Evolutionary conservation across 2,113 vertebrate genomes (phyloP).

Genomic region (Enhydra lutris): DNA sequence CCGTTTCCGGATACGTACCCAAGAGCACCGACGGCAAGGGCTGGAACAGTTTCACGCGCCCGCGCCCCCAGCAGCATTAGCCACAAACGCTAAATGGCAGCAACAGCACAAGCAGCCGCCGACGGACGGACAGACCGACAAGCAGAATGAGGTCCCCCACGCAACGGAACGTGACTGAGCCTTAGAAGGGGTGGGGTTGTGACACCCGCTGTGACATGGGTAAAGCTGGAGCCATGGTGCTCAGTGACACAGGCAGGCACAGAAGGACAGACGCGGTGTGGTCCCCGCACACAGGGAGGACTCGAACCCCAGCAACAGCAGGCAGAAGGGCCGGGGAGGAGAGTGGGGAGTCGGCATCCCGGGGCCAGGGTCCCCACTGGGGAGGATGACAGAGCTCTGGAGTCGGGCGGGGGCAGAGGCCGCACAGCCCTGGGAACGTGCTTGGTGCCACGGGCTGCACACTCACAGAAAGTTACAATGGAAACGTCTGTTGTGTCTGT

Average conservation of each 20-base stretch:
- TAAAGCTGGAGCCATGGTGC: not conserved
- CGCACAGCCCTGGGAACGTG: rapidly evolving
- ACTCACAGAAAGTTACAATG: too few relatives aligned
- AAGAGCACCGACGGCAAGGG: not conserved
- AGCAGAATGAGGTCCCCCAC: too few relatives aligned
- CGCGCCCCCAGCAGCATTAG: not conserved
- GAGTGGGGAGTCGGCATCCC: rapidly evolving
- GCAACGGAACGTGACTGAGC: too few relatives aligned
- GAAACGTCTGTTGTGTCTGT: rapidly evolving
- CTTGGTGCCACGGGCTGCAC: not conserved
- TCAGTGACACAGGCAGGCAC: not conserved
- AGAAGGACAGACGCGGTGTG: not conserved
- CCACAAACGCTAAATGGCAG: not conserved
- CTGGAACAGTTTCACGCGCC: rapidly evolving
- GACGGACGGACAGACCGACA: not conserved
- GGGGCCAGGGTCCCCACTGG: not conserved
- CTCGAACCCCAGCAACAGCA: not conserved
- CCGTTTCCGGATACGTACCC: too few relatives aligned
- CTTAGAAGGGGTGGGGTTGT: not conserved
- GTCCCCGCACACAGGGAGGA: not conserved
- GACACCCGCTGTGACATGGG: not conserved
- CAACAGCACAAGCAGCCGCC: not conserved
- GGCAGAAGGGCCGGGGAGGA: too few relatives aligned
- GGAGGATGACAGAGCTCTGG: not conserved
- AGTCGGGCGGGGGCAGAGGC: rapidly evolving